phyloP scores from a whole-genome alignment of 2,888 invertebrate genomes.

The Agonopterix heracliana region DNA sequence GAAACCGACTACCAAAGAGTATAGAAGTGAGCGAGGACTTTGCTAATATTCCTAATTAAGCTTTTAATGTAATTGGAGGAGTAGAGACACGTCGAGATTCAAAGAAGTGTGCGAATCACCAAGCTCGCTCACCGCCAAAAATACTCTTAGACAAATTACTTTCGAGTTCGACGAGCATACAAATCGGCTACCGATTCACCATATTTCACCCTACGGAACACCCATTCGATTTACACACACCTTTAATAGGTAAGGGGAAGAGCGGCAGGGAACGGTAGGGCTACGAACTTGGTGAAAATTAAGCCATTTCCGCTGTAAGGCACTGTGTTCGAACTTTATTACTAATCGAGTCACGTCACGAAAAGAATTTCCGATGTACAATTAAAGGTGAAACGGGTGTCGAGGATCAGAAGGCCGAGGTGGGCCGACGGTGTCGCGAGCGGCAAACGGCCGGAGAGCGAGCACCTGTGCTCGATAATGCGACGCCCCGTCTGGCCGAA shows the following conservation, averaged over 20 bases:
- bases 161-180: slow-evolving; percentile 63
- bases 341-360: slow-evolving; percentile 60
- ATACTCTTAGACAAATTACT: slow-evolving; percentile 71
- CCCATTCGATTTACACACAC: slow-evolving; percentile 61
- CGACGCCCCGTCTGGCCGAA: slow-evolving; percentile 69
- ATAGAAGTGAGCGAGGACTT: slow-evolving; percentile 61
- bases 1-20: slow-evolving; percentile 62
- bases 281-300: slow-evolving; percentile 51
- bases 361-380: slow-evolving; percentile 66
- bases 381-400: slow-evolving; percentile 59
- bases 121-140: slow-evolving; percentile 54
- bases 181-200: slow-evolving; percentile 60
- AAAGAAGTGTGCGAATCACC: slow-evolving; percentile 38
- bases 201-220: slow-evolving; percentile 61
- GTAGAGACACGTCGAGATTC: slow-evolving; percentile 60
- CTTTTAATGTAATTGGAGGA: slow-evolving; percentile 74
- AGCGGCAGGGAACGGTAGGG: slow-evolving; percentile 35
- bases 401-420: slow-evolving; percentile 46
- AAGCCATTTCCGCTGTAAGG: slow-evolving; percentile 56
- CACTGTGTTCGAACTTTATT: slow-evolving; percentile 55
- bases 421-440: slow-evolving; percentile 54
- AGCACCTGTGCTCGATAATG: slow-evolving; percentile 72
- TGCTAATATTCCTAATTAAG: slow-evolving; percentile 72
- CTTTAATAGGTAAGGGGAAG: slow-evolving; percentile 35
- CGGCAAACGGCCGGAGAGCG: slow-evolving; percentile 61